These are phyloP conservation scores for Ispidina lecontei DNA, from an alignment of 2,797 vertebrate species.

Conservation along the genomic window DNA sequence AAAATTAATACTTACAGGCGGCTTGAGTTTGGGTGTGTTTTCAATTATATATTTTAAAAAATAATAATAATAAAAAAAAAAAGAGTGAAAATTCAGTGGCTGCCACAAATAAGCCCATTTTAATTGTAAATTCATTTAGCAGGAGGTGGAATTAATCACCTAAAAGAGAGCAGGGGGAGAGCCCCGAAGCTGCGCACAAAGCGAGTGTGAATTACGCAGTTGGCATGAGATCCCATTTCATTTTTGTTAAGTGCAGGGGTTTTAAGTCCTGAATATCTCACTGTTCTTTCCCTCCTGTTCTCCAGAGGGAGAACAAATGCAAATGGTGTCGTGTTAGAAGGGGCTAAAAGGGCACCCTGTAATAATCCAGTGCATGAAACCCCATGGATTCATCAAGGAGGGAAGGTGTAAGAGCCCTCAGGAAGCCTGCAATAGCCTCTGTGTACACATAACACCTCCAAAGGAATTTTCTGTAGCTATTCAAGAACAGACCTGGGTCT, in stretches of 20 bases:
- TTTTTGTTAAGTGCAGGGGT: slow-evolving; percentile 54
- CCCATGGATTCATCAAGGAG: slow-evolving; percentile 38
- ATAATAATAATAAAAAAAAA: not conserved
- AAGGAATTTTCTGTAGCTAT: slow-evolving; percentile 52
- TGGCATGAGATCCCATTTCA: slow-evolving; percentile 65
- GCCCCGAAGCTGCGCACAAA: not conserved
- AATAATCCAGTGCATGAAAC: slow-evolving; percentile 24
- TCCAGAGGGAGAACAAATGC: slow-evolving; percentile 66
- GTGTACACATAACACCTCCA: slow-evolving; percentile 61
- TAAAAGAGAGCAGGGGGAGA: not conserved
- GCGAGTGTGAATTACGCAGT: slow-evolving; percentile 31
- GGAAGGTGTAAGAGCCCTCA: slow-evolving; percentile 54
- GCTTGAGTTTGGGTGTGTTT: slow-evolving; percentile 67
- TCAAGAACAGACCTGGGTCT: slow-evolving; percentile 28
- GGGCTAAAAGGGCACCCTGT: slow-evolving; percentile 66
- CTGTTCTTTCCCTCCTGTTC: slow-evolving; percentile 65
- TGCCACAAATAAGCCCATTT: slow-evolving; percentile 56
- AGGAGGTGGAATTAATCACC: slow-evolving; percentile 59
- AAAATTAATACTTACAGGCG: slow-evolving; percentile 73
- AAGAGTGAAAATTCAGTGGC: slow-evolving; percentile 48
- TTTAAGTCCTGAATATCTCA: slow-evolving; percentile 64
- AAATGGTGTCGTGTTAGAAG: slow-evolving; percentile 61
- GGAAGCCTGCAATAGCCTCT: slow-evolving; percentile 60
- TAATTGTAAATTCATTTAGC: slow-evolving; percentile 63
- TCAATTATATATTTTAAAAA: slow-evolving; percentile 54